Evolutionary conservation across 2,113 vertebrate species (phyloP).

Genomic region (Platanista minor): DNA sequence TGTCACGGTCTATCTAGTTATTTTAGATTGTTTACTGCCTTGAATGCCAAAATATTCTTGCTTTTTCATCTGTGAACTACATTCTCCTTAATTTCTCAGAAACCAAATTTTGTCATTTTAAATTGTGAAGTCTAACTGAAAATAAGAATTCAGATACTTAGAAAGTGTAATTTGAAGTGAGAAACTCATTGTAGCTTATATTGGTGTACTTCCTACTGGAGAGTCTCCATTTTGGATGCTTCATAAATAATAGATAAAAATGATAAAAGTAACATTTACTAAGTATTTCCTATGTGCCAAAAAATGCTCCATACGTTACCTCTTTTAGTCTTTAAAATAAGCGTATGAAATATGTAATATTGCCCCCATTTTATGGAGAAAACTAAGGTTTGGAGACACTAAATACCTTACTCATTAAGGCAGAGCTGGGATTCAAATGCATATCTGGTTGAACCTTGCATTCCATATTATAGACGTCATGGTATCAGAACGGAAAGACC

Average conservation of each 20-base stretch:
- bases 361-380: not conserved
- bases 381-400: not conserved
- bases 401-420: not conserved
- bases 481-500: not conserved
- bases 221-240: not conserved
- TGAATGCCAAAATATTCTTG: not conserved
- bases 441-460: not conserved
- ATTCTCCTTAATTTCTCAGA: not conserved
- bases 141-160: not conserved
- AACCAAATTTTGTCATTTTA: not conserved
- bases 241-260: not conserved
- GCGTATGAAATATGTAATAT: not conserved
- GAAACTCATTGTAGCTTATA: not conserved
- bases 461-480: not conserved
- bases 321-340: slow-evolving; percentile 4
- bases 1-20: not conserved
- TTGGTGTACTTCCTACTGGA: not conserved
- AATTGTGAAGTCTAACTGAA: not conserved
- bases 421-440: not conserved
- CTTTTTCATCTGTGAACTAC: not conserved
- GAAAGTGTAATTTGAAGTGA: not conserved
- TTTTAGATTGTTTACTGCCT: not conserved
- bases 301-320: not conserved
- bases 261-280: not conserved
- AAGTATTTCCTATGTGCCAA: not conserved